Conservation (phyloP, 2,113 vertebrate species). For the Miniopterus natalensis region DNA sequence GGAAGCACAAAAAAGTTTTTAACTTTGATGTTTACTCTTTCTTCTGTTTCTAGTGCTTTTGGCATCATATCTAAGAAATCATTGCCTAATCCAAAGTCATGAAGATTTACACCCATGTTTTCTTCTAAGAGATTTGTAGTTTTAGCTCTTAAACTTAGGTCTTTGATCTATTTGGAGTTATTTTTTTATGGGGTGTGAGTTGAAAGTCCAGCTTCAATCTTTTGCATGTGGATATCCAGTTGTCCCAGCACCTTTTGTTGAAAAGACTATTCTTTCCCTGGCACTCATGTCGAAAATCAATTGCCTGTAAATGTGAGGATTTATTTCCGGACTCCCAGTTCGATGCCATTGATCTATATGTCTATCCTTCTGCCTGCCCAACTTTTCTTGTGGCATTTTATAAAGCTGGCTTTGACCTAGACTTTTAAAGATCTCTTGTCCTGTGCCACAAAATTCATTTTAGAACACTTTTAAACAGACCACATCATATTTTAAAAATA, state of each 20-base stretch:
- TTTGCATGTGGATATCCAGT: neutral
- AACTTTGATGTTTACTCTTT: slow-evolving; percentile 2
- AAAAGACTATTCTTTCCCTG: neutral
- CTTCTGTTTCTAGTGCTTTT: neutral
- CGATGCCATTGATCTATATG: neutral
- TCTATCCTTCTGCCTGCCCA: neutral
- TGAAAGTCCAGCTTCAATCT: neutral
- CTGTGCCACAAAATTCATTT: neutral
- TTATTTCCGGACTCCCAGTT: slow-evolving; percentile 10
- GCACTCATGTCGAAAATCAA: neutral
- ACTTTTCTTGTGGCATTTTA: neutral
- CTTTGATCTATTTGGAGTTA: neutral
- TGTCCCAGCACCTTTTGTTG: neutral
- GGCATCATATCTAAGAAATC: neutral
- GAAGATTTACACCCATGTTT: neutral
- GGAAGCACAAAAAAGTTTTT: slow-evolving; percentile 19
- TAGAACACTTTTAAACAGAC: neutral
- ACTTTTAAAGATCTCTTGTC: neutral
- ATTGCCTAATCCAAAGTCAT: neutral
- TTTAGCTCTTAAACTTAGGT: neutral
- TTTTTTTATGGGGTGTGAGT: neutral
- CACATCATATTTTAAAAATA: neutral
- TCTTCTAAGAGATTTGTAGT: neutral
- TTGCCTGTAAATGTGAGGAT: neutral
- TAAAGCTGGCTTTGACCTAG: slow-evolving; percentile 9